phyloP scores from a whole-genome alignment of 1,140 invertebrate genomes.

The Spodoptera litura region DNA sequence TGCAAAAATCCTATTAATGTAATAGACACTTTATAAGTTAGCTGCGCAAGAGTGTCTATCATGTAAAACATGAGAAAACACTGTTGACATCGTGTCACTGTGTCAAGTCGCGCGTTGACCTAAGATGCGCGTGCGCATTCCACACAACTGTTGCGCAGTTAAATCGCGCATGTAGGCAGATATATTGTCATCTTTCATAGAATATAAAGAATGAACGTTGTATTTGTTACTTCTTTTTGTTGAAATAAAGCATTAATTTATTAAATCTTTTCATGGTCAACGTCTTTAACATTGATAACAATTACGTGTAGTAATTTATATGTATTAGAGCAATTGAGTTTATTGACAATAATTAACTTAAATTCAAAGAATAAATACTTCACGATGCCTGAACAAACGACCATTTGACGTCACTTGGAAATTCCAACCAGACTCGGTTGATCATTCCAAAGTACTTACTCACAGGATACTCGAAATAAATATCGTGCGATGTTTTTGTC shows the following conservation, averaged over 20 bases:
- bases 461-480: slow-evolving; percentile 41
- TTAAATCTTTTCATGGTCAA: no score
- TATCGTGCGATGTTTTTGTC: slow-evolving; percentile 25
- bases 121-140: slow-evolving; percentile 33
- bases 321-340: background rate
- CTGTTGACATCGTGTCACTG: slow-evolving; percentile 41
- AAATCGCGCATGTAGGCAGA: background rate
- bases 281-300: no score
- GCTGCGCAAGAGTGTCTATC: slow-evolving; percentile 8
- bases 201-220: background rate
- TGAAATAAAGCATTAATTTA: no score
- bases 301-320: no score
- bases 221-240: background rate
- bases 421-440: slow-evolving; percentile 6
- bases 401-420: slow-evolving; percentile 8
- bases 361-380: background rate
- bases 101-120: slow-evolving; percentile 43
- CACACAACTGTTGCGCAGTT: slow-evolving; percentile 28
- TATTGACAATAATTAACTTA: background rate
- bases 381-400: background rate
- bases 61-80: slow-evolving; percentile 39
- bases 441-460: slow-evolving; percentile 16
- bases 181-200: background rate
- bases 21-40: background rate
- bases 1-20: background rate